Conservation (phyloP, 1,140 invertebrate genomes). For the Heliconius nattereri region DNA sequence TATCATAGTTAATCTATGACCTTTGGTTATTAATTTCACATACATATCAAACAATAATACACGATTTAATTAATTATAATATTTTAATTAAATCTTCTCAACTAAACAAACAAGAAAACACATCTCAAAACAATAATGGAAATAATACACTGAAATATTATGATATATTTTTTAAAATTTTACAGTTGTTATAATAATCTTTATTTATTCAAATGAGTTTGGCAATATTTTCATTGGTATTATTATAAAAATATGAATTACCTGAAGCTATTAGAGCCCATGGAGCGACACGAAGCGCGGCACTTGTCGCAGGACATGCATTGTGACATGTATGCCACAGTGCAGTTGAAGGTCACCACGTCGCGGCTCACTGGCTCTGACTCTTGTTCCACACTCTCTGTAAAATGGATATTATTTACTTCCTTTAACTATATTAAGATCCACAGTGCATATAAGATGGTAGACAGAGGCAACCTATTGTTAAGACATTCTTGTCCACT, state of each 20-base stretch:
- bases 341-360: conserved; percentile 90
- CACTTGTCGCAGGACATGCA: conserved; percentile 96
- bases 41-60: not conserved
- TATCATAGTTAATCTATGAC: not conserved
- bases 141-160: too few species aligned
- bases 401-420: conserved; percentile 30
- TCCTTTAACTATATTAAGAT: not conserved
- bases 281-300: conserved; percentile 87
- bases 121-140: not conserved
- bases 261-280: conserved; percentile 87
- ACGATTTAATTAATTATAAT: conserved; percentile 5
- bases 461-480: too few species aligned
- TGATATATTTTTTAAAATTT: too few species aligned
- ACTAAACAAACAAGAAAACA: not conserved
- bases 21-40: not conserved
- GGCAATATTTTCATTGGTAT: not conserved
- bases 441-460: too few species aligned
- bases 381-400: conserved; percentile 85
- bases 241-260: conserved; percentile 50
- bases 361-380: conserved; percentile 83
- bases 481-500: too few species aligned
- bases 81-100: not conserved
- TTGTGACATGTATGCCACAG: conserved; percentile 94
- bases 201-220: too few species aligned
- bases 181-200: too few species aligned